phyloP scores from a whole-genome alignment of 2,797 vertebrate species.

The Botia almorhae region DNA sequence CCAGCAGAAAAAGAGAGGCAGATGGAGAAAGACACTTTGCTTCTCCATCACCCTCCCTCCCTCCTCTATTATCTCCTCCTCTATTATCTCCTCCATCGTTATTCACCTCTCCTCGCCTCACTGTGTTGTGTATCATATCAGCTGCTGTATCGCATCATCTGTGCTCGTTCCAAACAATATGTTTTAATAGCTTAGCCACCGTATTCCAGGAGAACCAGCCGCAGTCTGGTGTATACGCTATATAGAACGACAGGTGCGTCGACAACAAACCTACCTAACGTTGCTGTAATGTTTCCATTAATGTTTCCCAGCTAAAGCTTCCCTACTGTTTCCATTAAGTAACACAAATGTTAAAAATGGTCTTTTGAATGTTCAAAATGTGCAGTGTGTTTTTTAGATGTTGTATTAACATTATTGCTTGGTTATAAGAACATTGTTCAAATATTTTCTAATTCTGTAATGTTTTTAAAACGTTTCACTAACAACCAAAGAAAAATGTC shows the following conservation, averaged over 20 bases:
- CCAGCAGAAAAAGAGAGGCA: slow-evolving; percentile 63
- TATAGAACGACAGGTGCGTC: slow-evolving; percentile 66
- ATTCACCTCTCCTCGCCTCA: slow-evolving; percentile 57
- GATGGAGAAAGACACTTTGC: slow-evolving; percentile 63
- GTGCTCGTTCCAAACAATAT: slow-evolving; percentile 61
- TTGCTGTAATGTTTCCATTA: neutral
- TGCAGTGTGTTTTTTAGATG: too few relatives aligned
- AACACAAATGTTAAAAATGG: too few relatives aligned
- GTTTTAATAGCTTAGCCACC: slow-evolving; percentile 56
- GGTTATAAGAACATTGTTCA: too few relatives aligned
- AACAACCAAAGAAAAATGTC: too few relatives aligned
- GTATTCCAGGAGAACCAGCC: slow-evolving; percentile 45
- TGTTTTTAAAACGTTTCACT: too few relatives aligned
- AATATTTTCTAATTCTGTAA: too few relatives aligned
- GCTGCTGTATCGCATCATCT: slow-evolving; percentile 54
- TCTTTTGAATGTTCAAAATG: too few relatives aligned
- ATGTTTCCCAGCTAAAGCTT: too few relatives aligned
- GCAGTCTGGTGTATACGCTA: slow-evolving; percentile 48
- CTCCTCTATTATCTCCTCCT: neutral
- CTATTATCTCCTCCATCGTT: slow-evolving; percentile 51
- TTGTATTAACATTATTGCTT: too few relatives aligned
- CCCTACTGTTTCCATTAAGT: too few relatives aligned
- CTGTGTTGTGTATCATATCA: slow-evolving; percentile 59
- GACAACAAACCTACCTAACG: too few relatives aligned
- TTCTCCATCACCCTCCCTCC: slow-evolving; percentile 11